Conservation (phyloP, 2,888 invertebrate species). For the Hypselothyrea guttata region DNA sequence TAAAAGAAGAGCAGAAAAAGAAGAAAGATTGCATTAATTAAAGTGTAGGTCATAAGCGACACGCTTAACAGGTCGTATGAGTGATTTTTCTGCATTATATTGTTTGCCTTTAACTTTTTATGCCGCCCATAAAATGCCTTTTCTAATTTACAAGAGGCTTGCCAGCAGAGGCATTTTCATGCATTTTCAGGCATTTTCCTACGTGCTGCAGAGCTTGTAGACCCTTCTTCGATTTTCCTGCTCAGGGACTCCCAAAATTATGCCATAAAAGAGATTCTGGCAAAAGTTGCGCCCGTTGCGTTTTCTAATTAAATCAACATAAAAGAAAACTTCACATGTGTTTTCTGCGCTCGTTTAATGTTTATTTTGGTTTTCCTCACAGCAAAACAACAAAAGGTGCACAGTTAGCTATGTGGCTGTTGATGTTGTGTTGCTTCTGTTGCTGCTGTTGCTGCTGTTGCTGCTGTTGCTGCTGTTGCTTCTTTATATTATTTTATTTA, state of each 20-base stretch:
- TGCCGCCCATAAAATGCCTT: constrained; percentile 67
- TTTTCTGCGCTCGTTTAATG: constrained; percentile 46
- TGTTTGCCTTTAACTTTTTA: constrained; percentile 56
- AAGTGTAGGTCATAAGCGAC: constrained; percentile 32
- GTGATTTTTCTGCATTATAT: too few species aligned
- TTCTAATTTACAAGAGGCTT: constrained; percentile 67
- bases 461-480: too few species aligned
- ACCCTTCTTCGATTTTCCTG: constrained; percentile 40
- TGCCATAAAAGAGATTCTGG: constrained; percentile 61
- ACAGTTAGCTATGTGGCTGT: not conserved
- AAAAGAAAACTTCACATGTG: constrained; percentile 49
- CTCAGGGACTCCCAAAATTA: too few species aligned
- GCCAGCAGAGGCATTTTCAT: not conserved
- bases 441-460: too few species aligned
- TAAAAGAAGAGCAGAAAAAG: constrained; percentile 21
- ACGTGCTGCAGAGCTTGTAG: constrained; percentile 32
- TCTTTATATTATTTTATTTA: too few species aligned
- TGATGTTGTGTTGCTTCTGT: too few species aligned
- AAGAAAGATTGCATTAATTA: constrained; percentile 18
- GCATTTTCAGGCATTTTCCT: constrained; percentile 36
- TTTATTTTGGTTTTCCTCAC: constrained; percentile 3
- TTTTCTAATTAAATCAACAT: constrained; percentile 77
- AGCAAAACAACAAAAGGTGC: constrained; percentile 13
- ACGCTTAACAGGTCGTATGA: constrained; percentile 69
- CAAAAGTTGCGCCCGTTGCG: constrained; percentile 40